A percentile compares a stretch with the other conserved stretches of the same genome.
Evolutionary conservation across 37 sponge, comb jelly and placozoan genomes (phyloP).

Genomic region (Petrosia ficiformis): DNA sequence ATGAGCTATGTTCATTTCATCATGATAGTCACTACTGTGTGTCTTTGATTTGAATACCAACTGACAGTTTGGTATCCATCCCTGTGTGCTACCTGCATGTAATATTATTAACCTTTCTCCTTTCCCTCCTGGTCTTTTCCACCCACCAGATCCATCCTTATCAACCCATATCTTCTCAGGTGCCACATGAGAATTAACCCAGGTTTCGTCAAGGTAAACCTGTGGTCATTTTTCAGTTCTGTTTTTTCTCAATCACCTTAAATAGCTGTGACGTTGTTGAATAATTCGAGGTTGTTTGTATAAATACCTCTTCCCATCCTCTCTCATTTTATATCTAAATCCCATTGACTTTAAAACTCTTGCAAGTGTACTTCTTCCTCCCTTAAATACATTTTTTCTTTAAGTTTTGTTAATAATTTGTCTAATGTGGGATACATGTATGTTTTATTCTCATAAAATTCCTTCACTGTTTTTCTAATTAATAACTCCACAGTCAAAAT

Average conservation of each 20-base stretch:
- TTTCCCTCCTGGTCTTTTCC: constrained; percentile 19
- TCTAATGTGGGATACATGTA: constrained; percentile 31
- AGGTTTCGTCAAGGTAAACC: constrained; percentile 9
- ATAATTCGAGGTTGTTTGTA: too few species aligned
- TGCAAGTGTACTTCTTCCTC: constrained; percentile 8
- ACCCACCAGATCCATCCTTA: too few species aligned
- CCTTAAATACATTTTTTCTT: background rate
- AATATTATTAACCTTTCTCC: constrained; percentile 22
- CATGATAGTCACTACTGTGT: constrained; percentile 19
- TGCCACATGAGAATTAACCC: background rate
- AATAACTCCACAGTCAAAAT: too few species aligned
- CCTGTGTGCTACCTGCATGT: constrained; percentile 24
- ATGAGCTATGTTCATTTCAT: constrained; percentile 34
- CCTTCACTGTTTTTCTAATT: too few species aligned
- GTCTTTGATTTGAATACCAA: constrained; percentile 16
- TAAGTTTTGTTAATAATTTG: background rate
- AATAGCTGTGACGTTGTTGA: too few species aligned
- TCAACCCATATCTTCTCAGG: background rate
- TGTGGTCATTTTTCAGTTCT: background rate
- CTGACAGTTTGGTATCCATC: background rate
- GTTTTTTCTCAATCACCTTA: too few species aligned
- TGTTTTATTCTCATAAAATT: too few species aligned
- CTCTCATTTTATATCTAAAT: constrained; percentile 22
- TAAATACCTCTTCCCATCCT: too few species aligned
- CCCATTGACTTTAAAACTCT: constrained; percentile 2